Evolutionary conservation across 1,140 invertebrate species (phyloP).

Genomic region (Octopus sinensis): DNA sequence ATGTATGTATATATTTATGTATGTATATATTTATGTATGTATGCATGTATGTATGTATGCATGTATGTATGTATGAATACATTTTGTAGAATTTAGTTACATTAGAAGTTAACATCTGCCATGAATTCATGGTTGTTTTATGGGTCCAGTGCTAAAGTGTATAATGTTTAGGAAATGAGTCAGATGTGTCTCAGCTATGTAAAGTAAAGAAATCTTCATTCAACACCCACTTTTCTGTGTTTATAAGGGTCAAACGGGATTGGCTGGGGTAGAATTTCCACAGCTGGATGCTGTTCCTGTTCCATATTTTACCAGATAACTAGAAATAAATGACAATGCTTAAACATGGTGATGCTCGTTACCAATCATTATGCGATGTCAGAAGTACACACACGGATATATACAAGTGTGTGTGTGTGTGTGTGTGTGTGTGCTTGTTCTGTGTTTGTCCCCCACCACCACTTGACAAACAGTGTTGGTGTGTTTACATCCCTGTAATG

Average conservation of each 20-base stretch:
- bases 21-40: background rate
- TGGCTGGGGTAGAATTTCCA: background rate
- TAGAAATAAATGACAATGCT: background rate
- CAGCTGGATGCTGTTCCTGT: background rate
- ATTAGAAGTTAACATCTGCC: background rate
- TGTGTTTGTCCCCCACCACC: no score
- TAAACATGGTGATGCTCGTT: background rate
- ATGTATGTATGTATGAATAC: background rate
- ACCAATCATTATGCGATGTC: background rate
- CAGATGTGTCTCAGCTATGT: background rate
- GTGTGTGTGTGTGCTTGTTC: background rate
- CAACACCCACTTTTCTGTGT: background rate
- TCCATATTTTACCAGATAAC: background rate
- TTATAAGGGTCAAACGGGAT: background rate
- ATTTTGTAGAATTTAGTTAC: background rate
- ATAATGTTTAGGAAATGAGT: background rate
- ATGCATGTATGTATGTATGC: background rate
- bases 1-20: background rate
- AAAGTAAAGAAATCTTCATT: background rate
- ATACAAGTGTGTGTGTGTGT: background rate
- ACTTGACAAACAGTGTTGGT: no score
- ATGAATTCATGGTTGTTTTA: background rate
- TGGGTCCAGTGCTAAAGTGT: background rate
- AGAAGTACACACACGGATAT: background rate
- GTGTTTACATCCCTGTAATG: no score